phyloP scores from a whole-genome alignment of 2,113 vertebrate genomes.

The Bufo gargarizans region DNA sequence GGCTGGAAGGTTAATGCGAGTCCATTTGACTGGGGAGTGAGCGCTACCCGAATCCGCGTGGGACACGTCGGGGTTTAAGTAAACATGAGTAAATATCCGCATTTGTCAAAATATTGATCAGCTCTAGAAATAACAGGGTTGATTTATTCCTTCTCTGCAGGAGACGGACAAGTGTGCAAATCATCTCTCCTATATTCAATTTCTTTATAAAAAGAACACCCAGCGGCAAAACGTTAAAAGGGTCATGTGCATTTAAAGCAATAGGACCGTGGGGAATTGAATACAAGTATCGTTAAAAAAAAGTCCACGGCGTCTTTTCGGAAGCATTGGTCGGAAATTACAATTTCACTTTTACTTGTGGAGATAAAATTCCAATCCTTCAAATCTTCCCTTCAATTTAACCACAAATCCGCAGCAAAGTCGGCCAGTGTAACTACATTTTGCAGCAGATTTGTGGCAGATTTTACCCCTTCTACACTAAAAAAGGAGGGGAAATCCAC shows the following conservation, averaged over 20 bases:
- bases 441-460: too few relatives aligned
- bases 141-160: constrained; percentile 14
- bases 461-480: too few relatives aligned
- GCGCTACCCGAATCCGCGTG: constrained; percentile 62
- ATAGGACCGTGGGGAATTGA: not conserved
- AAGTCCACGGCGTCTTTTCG: not conserved
- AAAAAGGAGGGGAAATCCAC: too few relatives aligned
- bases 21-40: constrained; percentile 68
- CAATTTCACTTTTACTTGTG: not conserved
- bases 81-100: constrained; percentile 61
- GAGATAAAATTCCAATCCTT: not conserved
- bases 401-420: too few relatives aligned
- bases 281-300: not conserved
- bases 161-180: constrained; percentile 30
- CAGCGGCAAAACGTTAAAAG: constrained; percentile 1
- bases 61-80: constrained; percentile 66
- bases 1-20: constrained; percentile 74
- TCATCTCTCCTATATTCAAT: constrained; percentile 28
- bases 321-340: constrained; percentile 4
- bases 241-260: constrained; percentile 13
- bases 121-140: constrained; percentile 58
- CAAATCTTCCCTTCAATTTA: too few relatives aligned
- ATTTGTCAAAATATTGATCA: constrained; percentile 77
- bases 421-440: too few relatives aligned
- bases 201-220: constrained; percentile 5